Conservation (phyloP, 2,113 vertebrate species). For the Pavo muticus region DNA sequence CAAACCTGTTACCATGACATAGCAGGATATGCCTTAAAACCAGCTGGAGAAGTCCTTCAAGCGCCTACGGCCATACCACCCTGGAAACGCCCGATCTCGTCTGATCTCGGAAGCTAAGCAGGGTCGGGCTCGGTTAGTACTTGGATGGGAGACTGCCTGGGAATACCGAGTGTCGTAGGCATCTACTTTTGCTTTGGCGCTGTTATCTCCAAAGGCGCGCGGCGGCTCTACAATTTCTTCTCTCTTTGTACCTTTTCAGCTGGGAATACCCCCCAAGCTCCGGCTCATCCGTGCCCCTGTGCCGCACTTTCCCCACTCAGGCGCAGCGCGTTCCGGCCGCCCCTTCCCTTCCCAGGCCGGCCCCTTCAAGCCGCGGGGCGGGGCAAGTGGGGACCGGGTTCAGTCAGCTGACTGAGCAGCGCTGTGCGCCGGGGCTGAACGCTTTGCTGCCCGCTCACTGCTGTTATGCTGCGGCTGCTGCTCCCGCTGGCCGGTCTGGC, state of each 20-base stretch:
- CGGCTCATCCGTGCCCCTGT: too few relatives aligned
- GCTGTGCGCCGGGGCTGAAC: not conserved
- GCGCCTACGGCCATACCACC: not conserved
- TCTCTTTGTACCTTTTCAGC: not conserved
- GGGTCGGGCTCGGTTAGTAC: not conserved
- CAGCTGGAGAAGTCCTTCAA: fast-evolving
- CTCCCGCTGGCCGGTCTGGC: not conserved
- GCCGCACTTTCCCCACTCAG: too few relatives aligned
- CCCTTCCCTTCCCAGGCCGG: too few relatives aligned
- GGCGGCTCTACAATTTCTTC: too few relatives aligned
- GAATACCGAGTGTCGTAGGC: not conserved
- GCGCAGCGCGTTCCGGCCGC: not conserved
- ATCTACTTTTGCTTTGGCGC: not conserved
- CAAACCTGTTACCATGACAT: not conserved
- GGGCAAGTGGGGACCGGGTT: not conserved
- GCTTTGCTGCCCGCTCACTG: not conserved
- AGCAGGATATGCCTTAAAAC: not conserved
- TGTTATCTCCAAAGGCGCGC: not conserved
- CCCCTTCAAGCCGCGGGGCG: not conserved
- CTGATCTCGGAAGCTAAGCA: not conserved
- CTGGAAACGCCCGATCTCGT: not conserved
- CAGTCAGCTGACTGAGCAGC: not conserved
- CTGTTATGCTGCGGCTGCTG: not conserved
- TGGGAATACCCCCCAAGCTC: too few relatives aligned
- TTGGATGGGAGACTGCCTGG: not conserved